Evolutionary conservation across 2,888 invertebrate species (phyloP).

Genomic region (Dolomedes plantarius): DNA sequence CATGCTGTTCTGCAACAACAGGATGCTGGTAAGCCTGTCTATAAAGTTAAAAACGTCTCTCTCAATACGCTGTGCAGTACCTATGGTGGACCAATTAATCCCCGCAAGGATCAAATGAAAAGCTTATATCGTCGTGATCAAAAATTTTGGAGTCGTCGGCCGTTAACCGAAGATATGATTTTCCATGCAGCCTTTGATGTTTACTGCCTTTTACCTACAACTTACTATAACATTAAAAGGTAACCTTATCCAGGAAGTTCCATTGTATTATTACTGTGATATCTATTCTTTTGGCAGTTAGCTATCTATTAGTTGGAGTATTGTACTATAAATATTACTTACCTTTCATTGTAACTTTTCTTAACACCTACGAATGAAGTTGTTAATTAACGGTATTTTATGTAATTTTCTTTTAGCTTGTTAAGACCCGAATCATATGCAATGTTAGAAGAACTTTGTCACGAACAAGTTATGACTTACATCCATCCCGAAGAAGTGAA

Average conservation of each 20-base stretch:
- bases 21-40: slow-evolving; percentile 91
- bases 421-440: slow-evolving; percentile 83
- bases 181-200: slow-evolving; percentile 93
- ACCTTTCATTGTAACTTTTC: too few relatives aligned
- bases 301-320: too few relatives aligned
- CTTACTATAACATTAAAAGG: slow-evolving; percentile 85
- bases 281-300: too few relatives aligned
- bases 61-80: slow-evolving; percentile 92
- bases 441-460: slow-evolving; percentile 88
- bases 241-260: slow-evolving; percentile 75
- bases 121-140: slow-evolving; percentile 75
- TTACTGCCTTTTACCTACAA: slow-evolving; percentile 87
- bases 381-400: too few relatives aligned
- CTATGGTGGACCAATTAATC: slow-evolving; percentile 91
- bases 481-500: slow-evolving; percentile 91
- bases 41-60: slow-evolving; percentile 95
- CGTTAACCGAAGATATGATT: slow-evolving; percentile 92
- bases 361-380: too few relatives aligned
- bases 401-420: slow-evolving; percentile 80
- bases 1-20: slow-evolving; percentile 94
- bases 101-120: slow-evolving; percentile 87
- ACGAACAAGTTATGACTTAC: slow-evolving; percentile 89
- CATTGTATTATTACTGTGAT: too few relatives aligned
- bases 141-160: slow-evolving; percentile 89
- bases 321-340: too few relatives aligned